Base-by-base conservation (phyloP, 2,888 invertebrate species). In the Lepidonotus clava region DNA sequence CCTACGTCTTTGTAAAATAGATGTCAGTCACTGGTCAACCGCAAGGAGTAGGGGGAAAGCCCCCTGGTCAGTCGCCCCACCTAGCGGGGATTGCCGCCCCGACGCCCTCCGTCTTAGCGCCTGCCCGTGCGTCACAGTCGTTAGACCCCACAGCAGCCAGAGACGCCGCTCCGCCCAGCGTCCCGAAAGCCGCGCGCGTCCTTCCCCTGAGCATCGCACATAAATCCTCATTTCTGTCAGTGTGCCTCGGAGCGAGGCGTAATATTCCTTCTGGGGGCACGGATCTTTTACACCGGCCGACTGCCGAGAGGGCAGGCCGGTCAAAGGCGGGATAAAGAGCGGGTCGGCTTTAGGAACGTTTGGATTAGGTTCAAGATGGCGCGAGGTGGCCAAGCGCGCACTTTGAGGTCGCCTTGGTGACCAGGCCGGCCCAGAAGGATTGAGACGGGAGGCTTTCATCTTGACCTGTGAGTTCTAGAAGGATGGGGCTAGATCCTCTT, bases 291-390 rank as follows among this genome's bases (percentile, higher is more conserved):
- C 76, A 14, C 34, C 14, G n/a, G 76, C 40, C 76, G 38, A n/a
- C 61, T 46, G 8, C 46, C 46, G 46, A 46, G 46, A 46, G n/a
- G n/a, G n/a, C n/a, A n/a, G n/a, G 8, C 46, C 46, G 46, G 18
- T 11, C 18, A 46, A 18, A 18, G 46, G 46, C 46, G 46, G 46
- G 80, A 80, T 80, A 46, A 80, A 46, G 80, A 80, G 80, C 6
- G n/a, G 80, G 46, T 80, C 51, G 80, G 46, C 80, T 80, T 80
- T 80, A 80, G 80, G 80, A 80, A 80, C 80, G 80, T 80, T 46
- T 28, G 80, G 80, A 80, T 80, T 80, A 51, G 46, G 32, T 46
- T 41, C 46, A 46, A 32, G 80, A 46, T 46, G 80, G 80, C 51
- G 46, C 6, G 24, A 6, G 46, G 80, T 41, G 80, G 80, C 80